These are phyloP conservation scores for Psilanteris sp. DNA, from an alignment of 1,140 invertebrate genomes.

Conservation along the genomic window DNA sequence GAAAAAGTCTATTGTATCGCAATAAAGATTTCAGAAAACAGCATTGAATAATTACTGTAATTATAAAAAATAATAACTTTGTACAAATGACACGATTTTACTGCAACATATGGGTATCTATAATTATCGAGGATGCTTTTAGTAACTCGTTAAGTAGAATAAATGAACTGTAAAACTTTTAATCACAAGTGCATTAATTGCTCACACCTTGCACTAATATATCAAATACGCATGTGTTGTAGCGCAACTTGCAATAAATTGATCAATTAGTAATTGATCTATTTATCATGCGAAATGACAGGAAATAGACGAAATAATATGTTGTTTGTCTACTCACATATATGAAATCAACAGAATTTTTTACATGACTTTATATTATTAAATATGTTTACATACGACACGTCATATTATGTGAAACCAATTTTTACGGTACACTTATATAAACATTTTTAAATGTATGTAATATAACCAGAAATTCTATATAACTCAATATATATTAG, in stretches of 20 bases:
- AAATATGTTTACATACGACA: no score
- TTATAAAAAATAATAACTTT: constrained; percentile 16
- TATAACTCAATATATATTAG: no score
- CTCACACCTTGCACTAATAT: background rate
- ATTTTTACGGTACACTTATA: no score
- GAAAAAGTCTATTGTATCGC: no score
- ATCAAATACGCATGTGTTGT: constrained; percentile 4
- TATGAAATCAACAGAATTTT: constrained; percentile 14
- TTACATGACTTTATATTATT: no score
- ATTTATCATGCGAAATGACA: constrained; percentile 11
- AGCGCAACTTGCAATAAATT: background rate
- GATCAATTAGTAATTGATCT: background rate
- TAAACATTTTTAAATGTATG: no score
- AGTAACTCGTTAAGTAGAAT: background rate
- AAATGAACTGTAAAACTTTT: constrained; percentile 1
- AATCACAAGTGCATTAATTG: background rate
- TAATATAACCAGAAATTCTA: no score
- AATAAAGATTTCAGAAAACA: constrained; percentile 4
- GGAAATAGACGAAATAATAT: constrained; percentile 7
- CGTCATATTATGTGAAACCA: no score
- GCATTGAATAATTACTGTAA: no score
- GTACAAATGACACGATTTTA: constrained; percentile 6
- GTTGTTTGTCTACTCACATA: background rate
- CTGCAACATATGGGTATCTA: no score
- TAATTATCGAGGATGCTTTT: constrained; percentile 24